These are phyloP conservation scores for Drosophila auraria DNA, from an alignment of 1,140 invertebrate species.

Conservation along the genomic window DNA sequence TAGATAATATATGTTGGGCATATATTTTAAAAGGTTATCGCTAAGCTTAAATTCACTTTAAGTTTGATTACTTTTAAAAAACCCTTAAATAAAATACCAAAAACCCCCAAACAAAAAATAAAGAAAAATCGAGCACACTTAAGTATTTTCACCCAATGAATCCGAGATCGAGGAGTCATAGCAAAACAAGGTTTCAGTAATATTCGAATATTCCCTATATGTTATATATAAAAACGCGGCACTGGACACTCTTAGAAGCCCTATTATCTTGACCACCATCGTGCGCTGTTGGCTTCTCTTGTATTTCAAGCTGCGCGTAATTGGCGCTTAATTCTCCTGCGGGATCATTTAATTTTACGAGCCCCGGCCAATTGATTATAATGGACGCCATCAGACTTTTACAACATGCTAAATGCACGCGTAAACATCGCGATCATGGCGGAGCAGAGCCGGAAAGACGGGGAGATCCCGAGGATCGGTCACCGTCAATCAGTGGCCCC, in stretches of 20 bases:
- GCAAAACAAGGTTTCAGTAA: too few species aligned
- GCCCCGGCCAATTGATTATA: constrained; percentile 85
- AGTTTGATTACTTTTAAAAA: too few species aligned
- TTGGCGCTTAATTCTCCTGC: constrained; percentile 85
- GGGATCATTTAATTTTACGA: constrained; percentile 85
- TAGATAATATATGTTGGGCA: too few species aligned
- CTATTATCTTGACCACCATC: background rate
- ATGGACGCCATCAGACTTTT: constrained; percentile 85
- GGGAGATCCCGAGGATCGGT: constrained; percentile 36
- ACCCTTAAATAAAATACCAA: too few species aligned
- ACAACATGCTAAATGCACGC: constrained; percentile 85
- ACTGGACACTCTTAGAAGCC: background rate
- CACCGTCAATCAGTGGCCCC: constrained; percentile 65
- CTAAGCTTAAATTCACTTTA: too few species aligned
- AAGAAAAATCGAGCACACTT: too few species aligned
- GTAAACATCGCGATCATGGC: constrained; percentile 69
- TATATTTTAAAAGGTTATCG: too few species aligned
- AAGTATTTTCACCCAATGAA: too few species aligned
- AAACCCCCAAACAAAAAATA: too few species aligned
- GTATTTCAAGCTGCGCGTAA: constrained; percentile 66
- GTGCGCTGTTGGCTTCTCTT: constrained; percentile 33
- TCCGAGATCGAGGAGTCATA: background rate
- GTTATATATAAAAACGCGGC: too few species aligned
- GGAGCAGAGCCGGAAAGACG: constrained; percentile 2
- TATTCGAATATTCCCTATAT: background rate